Evolutionary conservation across 2,113 vertebrate genomes (phyloP).

Genomic region (Calyptommatus sinebrachiatus): DNA sequence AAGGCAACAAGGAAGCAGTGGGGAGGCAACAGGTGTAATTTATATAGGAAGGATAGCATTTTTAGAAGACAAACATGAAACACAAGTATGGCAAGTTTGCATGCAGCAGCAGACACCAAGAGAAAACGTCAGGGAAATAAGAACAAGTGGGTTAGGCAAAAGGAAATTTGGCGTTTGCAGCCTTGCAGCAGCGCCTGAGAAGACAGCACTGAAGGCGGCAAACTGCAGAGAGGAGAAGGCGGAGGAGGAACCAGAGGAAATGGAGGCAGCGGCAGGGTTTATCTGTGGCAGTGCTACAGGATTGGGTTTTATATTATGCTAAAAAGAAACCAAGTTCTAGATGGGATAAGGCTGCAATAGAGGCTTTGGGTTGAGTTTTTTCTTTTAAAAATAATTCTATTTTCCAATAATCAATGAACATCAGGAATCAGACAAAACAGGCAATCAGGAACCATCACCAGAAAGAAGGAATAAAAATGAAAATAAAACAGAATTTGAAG

Average conservation of each 20-base stretch:
- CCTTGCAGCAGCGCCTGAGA: conserved; percentile 58
- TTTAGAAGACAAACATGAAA: conserved; percentile 53
- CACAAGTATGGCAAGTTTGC: conserved; percentile 63
- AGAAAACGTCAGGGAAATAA: conserved; percentile 56
- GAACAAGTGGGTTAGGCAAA: conserved; percentile 71
- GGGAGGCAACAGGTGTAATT: conserved; percentile 35
- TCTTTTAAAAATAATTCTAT: conserved; percentile 47
- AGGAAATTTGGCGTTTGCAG: conserved; percentile 64
- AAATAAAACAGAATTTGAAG: conserved; percentile 58
- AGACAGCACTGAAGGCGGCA: conserved; percentile 63
- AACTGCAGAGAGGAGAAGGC: conserved; percentile 62
- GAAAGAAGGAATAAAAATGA: conserved; percentile 80
- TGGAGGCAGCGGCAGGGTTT: conserved; percentile 56
- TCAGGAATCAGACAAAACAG: conserved; percentile 96
- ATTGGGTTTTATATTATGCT: conserved; percentile 66
- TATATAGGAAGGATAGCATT: conserved; percentile 24
- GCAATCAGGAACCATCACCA: conserved; percentile 99
- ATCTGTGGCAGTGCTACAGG: conserved; percentile 64
- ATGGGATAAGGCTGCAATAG: conserved; percentile 99
- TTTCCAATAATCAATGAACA: conserved; percentile 72
- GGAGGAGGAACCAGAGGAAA: conserved; percentile 22
- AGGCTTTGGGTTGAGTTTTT: conserved; percentile 83
- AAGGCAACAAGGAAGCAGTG: conserved; percentile 41
- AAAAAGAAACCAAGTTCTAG: conserved; percentile 72
- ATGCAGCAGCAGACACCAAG: conserved; percentile 69